Conservation (phyloP, 64 coral and sea anemone species). For the Montipora efflorescens region DNA sequence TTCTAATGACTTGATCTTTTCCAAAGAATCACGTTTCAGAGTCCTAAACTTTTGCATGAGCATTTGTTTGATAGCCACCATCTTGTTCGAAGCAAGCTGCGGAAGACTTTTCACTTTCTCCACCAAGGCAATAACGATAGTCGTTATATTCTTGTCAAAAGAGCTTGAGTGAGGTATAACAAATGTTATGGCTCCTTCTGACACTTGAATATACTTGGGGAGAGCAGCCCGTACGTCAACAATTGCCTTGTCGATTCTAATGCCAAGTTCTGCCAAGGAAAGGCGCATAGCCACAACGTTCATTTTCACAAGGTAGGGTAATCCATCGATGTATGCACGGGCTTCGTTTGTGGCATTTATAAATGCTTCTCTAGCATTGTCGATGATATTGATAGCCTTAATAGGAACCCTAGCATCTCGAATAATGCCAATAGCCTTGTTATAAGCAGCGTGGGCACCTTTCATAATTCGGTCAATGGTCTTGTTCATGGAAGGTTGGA, state of each 20-base stretch:
- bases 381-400: constrained; percentile 1
- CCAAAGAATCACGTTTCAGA: constrained; percentile 48
- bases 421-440: constrained; percentile 7
- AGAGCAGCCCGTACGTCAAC: constrained; percentile 50
- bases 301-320: background rate
- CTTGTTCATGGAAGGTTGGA: background rate
- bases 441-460: background rate
- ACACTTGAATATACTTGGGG: constrained; percentile 73
- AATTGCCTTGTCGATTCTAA: constrained; percentile 10
- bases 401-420: background rate
- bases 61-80: constrained; percentile 5
- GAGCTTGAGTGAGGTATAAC: constrained; percentile 69
- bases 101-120: constrained; percentile 64
- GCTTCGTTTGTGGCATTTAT: background rate
- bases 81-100: constrained; percentile 27
- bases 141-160: constrained; percentile 61
- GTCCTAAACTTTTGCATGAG: constrained; percentile 63
- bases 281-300: background rate
- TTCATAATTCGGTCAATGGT: constrained; percentile 1
- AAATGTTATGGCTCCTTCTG: constrained; percentile 57
- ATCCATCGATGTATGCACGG: background rate
- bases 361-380: background rate
- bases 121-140: constrained; percentile 38
- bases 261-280: background rate
- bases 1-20: constrained; percentile 60